Percentiles rank a stretch among this genome's conserved stretches.
Evolutionary conservation across 1,140 invertebrate genomes (phyloP).

Genomic region (Penaeus japonicus): DNA sequence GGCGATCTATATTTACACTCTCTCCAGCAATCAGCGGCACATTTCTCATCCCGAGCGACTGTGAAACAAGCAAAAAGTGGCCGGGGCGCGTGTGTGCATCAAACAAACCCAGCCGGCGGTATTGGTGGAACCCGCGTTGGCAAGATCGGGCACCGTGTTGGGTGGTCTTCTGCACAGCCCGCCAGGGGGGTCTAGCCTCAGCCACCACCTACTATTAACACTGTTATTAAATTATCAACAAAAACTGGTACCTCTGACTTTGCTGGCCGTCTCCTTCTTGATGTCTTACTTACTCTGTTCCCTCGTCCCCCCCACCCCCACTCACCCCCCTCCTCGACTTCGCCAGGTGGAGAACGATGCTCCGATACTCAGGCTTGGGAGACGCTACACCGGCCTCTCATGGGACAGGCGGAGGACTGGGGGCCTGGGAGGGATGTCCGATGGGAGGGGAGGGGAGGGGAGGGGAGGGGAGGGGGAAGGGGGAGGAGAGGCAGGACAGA

Average conservation of each 20-base stretch:
- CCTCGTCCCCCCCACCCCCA: background rate
- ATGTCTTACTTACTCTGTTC: slow-evolving; percentile 33
- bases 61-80: too few species aligned
- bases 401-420: background rate
- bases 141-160: background rate
- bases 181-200: background rate
- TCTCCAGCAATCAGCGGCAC: too few species aligned
- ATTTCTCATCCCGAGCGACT: too few species aligned
- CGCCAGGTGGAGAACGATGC: background rate
- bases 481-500: background rate
- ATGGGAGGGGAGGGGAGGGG: background rate
- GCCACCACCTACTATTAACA: slow-evolving; percentile 36
- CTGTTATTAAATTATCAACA: slow-evolving; percentile 48
- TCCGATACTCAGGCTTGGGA: background rate
- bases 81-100: too few species aligned
- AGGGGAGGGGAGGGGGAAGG: background rate
- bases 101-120: too few species aligned
- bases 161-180: background rate
- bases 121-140: too few species aligned
- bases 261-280: slow-evolving; percentile 13
- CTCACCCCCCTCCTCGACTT: background rate
- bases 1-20: too few species aligned
- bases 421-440: background rate
- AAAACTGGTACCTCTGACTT: slow-evolving; percentile 27
- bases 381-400: background rate